These are phyloP conservation scores for Saccostrea cuccullata DNA, from an alignment of 1,140 invertebrate genomes.

Conservation along the genomic window DNA sequence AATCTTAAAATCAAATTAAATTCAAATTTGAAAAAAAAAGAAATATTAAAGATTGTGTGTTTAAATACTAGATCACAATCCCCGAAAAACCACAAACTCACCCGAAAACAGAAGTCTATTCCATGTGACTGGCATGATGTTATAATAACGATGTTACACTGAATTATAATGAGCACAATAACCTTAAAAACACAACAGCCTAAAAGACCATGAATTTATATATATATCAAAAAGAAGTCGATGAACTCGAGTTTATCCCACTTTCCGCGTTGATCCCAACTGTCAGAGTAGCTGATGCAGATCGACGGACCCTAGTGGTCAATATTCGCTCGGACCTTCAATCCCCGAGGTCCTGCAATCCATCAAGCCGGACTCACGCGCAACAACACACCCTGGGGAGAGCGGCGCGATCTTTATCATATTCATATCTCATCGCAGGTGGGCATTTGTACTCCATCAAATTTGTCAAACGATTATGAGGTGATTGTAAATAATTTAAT, in stretches of 20 bases:
- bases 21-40: not conserved
- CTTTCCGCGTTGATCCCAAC: not conserved
- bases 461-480: constrained; percentile 33
- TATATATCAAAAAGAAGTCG: constrained; percentile 8
- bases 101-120: constrained; percentile 13
- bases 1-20: not conserved
- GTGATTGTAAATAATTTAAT: constrained; percentile 33
- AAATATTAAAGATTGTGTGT: not conserved
- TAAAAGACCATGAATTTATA: not conserved
- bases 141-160: not conserved
- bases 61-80: not conserved
- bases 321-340: not conserved
- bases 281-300: not conserved
- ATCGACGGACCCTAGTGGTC: not conserved
- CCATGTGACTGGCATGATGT: not conserved
- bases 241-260: constrained; percentile 16
- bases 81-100: not conserved
- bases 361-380: constrained; percentile 16
- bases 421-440: constrained; percentile 23
- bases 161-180: not conserved
- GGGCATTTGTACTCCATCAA: constrained; percentile 25
- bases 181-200: not conserved
- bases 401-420: constrained; percentile 1
- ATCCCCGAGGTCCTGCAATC: not conserved
- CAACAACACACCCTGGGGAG: constrained; percentile 4